Conservation (phyloP, 2,113 vertebrate genomes). For the Myanophis thanlyinensis region DNA sequence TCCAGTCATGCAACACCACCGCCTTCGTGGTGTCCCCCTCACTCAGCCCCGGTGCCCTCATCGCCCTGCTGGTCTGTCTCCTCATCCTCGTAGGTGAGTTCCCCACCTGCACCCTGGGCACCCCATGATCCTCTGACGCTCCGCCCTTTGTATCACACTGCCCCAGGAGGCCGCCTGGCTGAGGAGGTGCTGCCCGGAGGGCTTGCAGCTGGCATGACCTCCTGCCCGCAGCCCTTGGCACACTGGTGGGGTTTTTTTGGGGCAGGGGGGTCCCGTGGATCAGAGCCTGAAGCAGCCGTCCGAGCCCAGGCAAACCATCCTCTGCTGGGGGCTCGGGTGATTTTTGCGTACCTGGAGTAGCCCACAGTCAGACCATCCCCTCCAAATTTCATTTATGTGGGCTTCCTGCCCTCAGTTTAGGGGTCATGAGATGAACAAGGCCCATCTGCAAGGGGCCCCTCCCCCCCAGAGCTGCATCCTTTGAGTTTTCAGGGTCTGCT, state of each 20-base stretch:
- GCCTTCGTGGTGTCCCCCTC: slow-evolving; percentile 86
- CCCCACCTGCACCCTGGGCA: fast-evolving
- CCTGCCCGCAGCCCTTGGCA: background rate
- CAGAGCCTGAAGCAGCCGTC: background rate
- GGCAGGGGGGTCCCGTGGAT: background rate
- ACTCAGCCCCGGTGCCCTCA: slow-evolving; percentile 94
- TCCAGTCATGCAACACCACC: slow-evolving; percentile 94
- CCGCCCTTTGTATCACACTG: background rate
- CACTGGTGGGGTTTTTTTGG: background rate
- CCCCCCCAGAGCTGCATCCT: background rate
- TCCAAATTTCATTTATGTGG: background rate
- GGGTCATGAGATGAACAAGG: background rate
- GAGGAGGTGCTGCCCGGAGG: background rate
- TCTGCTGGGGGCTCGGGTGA: background rate
- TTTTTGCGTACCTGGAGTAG: background rate
- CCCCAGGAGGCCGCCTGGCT: background rate
- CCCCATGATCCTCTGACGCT: background rate
- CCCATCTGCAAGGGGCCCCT: background rate
- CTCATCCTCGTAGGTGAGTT: slow-evolving; percentile 96
- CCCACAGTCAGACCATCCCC: background rate
- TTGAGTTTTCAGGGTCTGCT: background rate
- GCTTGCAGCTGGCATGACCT: background rate
- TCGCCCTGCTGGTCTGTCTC: slow-evolving; percentile 91
- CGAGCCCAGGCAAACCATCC: too few relatives aligned
- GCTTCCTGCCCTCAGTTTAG: background rate